phyloP scores from a whole-genome alignment of 2,797 vertebrate species.

The Fistularia tabacaria region DNA sequence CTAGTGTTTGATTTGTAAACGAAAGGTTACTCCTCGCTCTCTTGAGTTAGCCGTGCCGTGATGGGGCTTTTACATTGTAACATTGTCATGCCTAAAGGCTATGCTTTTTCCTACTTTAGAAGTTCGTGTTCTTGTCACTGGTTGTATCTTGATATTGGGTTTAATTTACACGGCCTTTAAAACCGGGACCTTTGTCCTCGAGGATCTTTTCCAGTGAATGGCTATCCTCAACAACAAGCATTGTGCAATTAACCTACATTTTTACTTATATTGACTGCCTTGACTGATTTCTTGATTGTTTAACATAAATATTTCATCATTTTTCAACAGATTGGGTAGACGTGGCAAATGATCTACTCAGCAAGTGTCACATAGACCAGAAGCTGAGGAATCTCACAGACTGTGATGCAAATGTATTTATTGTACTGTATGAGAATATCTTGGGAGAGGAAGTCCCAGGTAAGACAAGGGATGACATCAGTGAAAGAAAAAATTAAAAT shows the following conservation, averaged over 20 bases:
- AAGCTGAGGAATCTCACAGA: slow-evolving; percentile 79
- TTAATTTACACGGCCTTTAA: no score
- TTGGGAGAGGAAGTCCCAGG: slow-evolving; percentile 93
- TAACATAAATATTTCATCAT: background rate
- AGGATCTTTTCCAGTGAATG: no score
- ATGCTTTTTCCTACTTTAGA: no score
- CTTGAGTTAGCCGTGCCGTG: no score
- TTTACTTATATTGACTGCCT: background rate
- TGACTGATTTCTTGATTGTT: background rate
- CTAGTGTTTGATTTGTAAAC: no score
- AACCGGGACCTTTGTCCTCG: no score
- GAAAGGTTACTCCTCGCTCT: no score
- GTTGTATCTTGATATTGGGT: no score
- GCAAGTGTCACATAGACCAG: slow-evolving; percentile 81
- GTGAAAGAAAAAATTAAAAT: slow-evolving; percentile 1
- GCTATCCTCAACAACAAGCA: no score
- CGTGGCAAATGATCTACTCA: slow-evolving; percentile 86
- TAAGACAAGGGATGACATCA: slow-evolving; percentile 6
- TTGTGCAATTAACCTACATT: background rate
- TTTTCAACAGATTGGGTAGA: slow-evolving; percentile 82
- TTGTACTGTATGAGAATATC: slow-evolving; percentile 85
- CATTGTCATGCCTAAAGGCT: no score
- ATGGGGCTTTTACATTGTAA: no score
- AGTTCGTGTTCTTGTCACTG: no score
- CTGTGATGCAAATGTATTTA: slow-evolving; percentile 86